These are phyloP conservation scores for Miniopterus natalensis DNA, from an alignment of 2,113 vertebrate species.

Conservation along the genomic window DNA sequence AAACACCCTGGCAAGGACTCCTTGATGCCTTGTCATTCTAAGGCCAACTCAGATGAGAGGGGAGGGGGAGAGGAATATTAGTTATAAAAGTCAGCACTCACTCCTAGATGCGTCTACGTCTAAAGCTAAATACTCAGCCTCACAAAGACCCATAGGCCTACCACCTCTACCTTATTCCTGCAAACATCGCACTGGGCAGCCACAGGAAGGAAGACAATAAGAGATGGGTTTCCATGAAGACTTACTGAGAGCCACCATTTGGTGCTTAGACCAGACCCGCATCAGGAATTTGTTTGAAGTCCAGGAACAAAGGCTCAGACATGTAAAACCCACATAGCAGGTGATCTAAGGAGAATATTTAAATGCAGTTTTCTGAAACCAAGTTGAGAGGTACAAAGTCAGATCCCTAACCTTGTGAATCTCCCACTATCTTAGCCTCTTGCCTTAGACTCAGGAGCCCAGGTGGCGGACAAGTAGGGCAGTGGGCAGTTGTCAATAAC, in stretches of 20 bases:
- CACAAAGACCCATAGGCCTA: background rate
- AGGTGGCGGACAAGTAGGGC: accelerated
- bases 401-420: background rate
- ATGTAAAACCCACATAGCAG: background rate
- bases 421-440: background rate
- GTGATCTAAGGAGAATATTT: constrained; percentile 19
- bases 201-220: background rate
- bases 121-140: background rate
- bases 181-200: background rate
- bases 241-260: background rate
- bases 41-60: background rate
- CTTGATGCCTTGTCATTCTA: background rate
- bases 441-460: background rate
- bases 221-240: background rate
- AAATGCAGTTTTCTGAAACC: constrained; percentile 13
- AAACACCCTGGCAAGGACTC: background rate
- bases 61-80: background rate
- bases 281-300: background rate
- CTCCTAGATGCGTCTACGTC: background rate
- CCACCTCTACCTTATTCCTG: background rate
- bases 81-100: background rate
- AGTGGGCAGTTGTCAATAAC: background rate
- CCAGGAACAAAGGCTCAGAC: background rate
- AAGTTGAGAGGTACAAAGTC: background rate
- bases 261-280: background rate